phyloP scores from a whole-genome alignment of 1,140 invertebrate genomes.

The Asbolus verrucosus region DNA sequence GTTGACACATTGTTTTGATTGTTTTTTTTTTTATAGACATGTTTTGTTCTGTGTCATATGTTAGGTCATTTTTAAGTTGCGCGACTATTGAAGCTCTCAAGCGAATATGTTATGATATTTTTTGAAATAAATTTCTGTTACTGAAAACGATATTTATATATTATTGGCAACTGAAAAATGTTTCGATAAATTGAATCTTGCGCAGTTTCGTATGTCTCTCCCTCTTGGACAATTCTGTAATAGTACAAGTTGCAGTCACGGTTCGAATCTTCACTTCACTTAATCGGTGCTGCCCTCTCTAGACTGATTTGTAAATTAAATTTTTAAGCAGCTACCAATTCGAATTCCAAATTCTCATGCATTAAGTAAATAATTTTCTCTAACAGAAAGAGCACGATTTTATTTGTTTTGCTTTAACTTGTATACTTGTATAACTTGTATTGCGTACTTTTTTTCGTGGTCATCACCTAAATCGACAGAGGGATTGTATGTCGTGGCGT shows the following conservation, averaged over 20 bases:
- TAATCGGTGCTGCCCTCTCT: background rate
- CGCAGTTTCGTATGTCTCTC: no score
- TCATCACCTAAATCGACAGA: constrained; percentile 37
- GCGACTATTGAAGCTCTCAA: background rate
- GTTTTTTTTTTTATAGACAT: background rate
- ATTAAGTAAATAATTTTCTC: background rate
- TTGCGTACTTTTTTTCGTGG: constrained; percentile 30
- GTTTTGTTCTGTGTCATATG: no score
- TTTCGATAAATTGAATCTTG: no score
- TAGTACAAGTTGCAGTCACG: background rate
- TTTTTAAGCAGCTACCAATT: no score
- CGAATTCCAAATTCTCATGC: background rate
- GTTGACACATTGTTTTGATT: background rate
- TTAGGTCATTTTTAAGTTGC: no score
- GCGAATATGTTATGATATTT: constrained; percentile 16
- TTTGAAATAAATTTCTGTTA: constrained; percentile 23
- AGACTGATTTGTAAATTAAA: no score
- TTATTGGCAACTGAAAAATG: background rate
- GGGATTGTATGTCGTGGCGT: constrained; percentile 11
- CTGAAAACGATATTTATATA: background rate
- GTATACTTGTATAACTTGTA: no score
- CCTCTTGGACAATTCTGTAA: no score
- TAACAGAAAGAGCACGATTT: no score
- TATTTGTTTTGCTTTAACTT: no score
- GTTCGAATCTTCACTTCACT: background rate